Conservation (phyloP, 2,888 invertebrate genomes). For the Apomyelois bistriatella region DNA sequence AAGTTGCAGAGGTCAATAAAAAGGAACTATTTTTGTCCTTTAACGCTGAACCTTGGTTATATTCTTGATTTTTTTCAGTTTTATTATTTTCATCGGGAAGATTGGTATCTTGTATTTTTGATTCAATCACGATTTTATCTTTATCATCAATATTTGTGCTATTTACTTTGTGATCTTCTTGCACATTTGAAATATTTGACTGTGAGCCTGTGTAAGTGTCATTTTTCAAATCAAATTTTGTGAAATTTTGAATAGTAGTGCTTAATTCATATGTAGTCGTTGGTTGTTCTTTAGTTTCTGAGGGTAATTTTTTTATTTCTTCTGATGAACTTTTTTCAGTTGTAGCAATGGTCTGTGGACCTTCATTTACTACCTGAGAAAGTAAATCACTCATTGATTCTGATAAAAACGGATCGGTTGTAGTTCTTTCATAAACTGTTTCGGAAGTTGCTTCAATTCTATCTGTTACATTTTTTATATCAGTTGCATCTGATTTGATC, state of each 20-base stretch:
- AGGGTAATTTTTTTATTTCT: conserved; percentile 26
- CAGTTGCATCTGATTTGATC: conserved; percentile 18
- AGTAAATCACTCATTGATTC: conserved; percentile 72
- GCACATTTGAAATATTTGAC: conserved; percentile 15
- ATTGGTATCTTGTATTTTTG: neutral
- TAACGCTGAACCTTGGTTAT: conserved; percentile 35
- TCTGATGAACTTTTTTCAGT: conserved; percentile 26
- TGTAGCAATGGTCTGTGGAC: conserved; percentile 40
- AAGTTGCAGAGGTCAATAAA: conserved; percentile 13
- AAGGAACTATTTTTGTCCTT: conserved; percentile 16
- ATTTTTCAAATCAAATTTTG: conserved; percentile 18
- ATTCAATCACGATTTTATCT: neutral
- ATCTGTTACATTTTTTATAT: conserved; percentile 22
- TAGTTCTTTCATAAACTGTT: conserved; percentile 33
- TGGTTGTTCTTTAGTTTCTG: conserved; percentile 28
- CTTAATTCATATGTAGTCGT: conserved; percentile 25
- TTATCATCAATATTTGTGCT: conserved; percentile 1
- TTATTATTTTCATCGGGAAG: conserved; percentile 6
- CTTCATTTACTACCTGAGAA: conserved; percentile 68
- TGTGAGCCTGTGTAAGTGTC: conserved; percentile 17
- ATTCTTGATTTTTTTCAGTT: conserved; percentile 27
- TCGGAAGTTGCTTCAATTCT: conserved; percentile 28
- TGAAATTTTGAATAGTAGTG: conserved; percentile 9
- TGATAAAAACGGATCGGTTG: conserved; percentile 62
- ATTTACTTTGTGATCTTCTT: conserved; percentile 19